A percentile compares a stretch with the other conserved stretches of the same genome.
These are phyloP conservation scores for Drosophila subpulchrella DNA, from an alignment of 1,140 invertebrate genomes.

Conservation along the genomic window DNA sequence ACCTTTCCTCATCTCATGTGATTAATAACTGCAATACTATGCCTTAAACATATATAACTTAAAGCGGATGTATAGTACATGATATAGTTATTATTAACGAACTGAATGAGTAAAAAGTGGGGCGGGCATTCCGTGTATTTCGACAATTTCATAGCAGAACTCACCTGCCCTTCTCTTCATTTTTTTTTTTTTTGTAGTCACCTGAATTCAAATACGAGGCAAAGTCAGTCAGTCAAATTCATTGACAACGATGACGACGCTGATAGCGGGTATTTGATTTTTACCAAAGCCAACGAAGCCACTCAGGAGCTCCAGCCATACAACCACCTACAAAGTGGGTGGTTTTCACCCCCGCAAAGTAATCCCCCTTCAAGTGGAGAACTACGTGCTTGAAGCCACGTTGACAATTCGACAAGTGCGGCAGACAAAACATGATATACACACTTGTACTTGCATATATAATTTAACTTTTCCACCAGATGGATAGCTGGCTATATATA, in stretches of 20 bases:
- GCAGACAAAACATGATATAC: slow-evolving; percentile 36
- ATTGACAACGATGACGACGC: slow-evolving; percentile 76
- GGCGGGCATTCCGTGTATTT: slow-evolving; percentile 68
- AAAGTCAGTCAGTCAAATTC: slow-evolving; percentile 73
- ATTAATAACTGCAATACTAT: not conserved
- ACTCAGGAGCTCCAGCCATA: slow-evolving; percentile 6
- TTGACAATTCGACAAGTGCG: slow-evolving; percentile 82
- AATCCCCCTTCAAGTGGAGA: slow-evolving; percentile 14
- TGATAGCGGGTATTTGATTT: slow-evolving; percentile 73
- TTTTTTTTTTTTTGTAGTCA: not conserved
- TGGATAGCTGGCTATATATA: slow-evolving; percentile 1
- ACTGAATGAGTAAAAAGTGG: not conserved
- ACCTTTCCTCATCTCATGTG: not conserved
- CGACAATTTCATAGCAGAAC: slow-evolving; percentile 63
- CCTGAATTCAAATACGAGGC: slow-evolving; percentile 9
- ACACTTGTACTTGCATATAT: slow-evolving; percentile 2
- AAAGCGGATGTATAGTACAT: not conserved
- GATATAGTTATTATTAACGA: slow-evolving; percentile 10
- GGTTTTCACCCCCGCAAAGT: not conserved
- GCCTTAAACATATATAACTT: not conserved
- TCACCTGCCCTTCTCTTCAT: not conserved
- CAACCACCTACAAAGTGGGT: not conserved
- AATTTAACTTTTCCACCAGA: not conserved
- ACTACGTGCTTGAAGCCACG: slow-evolving; percentile 44
- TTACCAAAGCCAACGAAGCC: slow-evolving; percentile 26